Percentiles rank a stretch among this genome's conserved stretches.
phyloP scores from a whole-genome alignment of 2,888 invertebrate genomes.

The Mythimna loreyi region DNA sequence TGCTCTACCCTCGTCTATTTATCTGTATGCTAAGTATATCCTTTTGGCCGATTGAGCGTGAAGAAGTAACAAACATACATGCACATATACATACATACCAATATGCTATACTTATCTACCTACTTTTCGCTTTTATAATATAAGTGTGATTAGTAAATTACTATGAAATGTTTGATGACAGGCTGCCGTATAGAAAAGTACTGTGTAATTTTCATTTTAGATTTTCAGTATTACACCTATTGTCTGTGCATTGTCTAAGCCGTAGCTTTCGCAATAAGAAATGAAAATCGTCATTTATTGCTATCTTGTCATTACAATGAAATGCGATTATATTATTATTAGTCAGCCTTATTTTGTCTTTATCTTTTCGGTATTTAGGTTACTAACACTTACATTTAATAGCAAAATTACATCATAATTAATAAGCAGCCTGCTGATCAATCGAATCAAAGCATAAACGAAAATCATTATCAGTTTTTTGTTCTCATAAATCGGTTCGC shows the following conservation, averaged over 20 bases:
- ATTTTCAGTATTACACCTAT: neutral
- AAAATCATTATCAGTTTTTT: slow-evolving; percentile 63
- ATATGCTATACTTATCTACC: no score
- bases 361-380: neutral
- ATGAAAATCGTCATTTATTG: neutral
- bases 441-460: slow-evolving; percentile 62
- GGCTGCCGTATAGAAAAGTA: neutral
- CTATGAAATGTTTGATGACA: neutral
- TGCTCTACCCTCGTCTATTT: no score
- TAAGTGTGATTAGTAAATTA: no score
- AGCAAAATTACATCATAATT: slow-evolving; percentile 46
- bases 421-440: slow-evolving; percentile 53
- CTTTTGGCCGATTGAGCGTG: no score
- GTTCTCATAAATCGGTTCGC: slow-evolving; percentile 71
- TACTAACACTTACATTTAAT: slow-evolving; percentile 22
- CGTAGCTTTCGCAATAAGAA: no score
- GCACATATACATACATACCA: neutral
- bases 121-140: neutral
- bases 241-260: neutral
- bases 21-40: no score
- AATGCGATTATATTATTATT: neutral
- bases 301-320: neutral
- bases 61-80: no score
- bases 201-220: neutral
- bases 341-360: neutral